Conservation (phyloP, 2,797 vertebrate species). For the Okamejei kenojei region DNA sequence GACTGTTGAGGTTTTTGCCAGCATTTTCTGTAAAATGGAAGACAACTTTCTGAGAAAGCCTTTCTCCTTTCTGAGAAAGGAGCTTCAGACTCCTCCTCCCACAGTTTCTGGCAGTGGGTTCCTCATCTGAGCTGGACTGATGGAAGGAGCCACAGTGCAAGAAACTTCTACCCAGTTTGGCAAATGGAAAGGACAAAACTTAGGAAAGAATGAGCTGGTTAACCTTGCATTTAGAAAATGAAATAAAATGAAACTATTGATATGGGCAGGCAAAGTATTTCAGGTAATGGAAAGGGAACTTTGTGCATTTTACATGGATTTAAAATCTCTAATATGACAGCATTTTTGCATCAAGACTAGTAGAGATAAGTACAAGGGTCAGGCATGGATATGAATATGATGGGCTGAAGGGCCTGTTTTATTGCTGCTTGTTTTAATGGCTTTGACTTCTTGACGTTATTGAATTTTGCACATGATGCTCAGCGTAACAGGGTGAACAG, state of each 20-base stretch:
- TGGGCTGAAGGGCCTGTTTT: too few relatives aligned
- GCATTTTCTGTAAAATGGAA: background rate
- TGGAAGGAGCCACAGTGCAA: background rate
- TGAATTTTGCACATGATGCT: too few relatives aligned
- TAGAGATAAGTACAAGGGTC: too few relatives aligned
- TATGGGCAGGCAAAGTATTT: background rate
- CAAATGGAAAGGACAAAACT: background rate
- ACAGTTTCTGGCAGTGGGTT: background rate
- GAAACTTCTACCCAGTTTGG: background rate
- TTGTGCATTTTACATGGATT: background rate
- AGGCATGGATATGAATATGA: too few relatives aligned
- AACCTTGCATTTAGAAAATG: background rate
- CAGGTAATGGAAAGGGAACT: background rate
- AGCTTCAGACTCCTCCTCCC: background rate
- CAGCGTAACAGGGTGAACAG: too few relatives aligned
- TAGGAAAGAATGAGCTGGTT: background rate
- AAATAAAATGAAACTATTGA: background rate
- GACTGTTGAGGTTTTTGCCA: too few relatives aligned
- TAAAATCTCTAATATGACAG: background rate
- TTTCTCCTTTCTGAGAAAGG: background rate
- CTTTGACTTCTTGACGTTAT: too few relatives aligned
- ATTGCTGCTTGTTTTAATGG: too few relatives aligned
- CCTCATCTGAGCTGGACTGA: background rate
- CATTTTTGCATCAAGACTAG: background rate
- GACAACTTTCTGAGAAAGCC: background rate